These are phyloP conservation scores for Nesidiocoris tenuis DNA, from an alignment of 2,888 invertebrate genomes.

Conservation along the genomic window DNA sequence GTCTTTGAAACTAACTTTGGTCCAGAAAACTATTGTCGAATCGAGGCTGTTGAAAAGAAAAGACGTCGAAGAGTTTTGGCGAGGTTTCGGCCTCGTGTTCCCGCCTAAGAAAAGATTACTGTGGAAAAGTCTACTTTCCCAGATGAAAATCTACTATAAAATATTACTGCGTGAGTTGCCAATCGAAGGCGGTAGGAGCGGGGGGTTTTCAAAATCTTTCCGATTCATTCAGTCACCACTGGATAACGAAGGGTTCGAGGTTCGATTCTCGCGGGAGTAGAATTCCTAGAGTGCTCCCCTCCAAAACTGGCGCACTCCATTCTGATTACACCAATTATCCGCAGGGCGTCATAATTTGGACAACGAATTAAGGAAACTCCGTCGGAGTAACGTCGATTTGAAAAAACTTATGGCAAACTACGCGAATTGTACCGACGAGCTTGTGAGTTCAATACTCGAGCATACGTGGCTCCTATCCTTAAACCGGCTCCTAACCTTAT, in stretches of 20 bases:
- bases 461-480: too few species aligned
- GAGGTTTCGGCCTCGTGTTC: conserved; percentile 8
- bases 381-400: conserved; percentile 68
- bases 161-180: conserved; percentile 18
- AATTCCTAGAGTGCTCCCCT: too few species aligned
- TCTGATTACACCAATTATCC: background rate
- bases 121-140: conserved; percentile 34
- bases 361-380: conserved; percentile 64
- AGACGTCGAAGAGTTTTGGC: conserved; percentile 36
- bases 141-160: conserved; percentile 36
- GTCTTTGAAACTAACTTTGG: conserved; percentile 18
- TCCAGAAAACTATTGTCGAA: conserved; percentile 27
- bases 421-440: background rate
- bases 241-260: too few species aligned
- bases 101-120: conserved; percentile 23
- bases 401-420: conserved; percentile 66
- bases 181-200: background rate
- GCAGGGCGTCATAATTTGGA: conserved; percentile 67
- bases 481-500: too few species aligned
- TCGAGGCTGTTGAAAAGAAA: conserved; percentile 16
- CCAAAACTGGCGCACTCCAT: background rate
- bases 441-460: too few species aligned
- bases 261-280: too few species aligned
- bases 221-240: too few species aligned
- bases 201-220: too few species aligned